Conservation (phyloP, 2,797 vertebrate genomes). For the Microctenopoma steveboyesi region DNA sequence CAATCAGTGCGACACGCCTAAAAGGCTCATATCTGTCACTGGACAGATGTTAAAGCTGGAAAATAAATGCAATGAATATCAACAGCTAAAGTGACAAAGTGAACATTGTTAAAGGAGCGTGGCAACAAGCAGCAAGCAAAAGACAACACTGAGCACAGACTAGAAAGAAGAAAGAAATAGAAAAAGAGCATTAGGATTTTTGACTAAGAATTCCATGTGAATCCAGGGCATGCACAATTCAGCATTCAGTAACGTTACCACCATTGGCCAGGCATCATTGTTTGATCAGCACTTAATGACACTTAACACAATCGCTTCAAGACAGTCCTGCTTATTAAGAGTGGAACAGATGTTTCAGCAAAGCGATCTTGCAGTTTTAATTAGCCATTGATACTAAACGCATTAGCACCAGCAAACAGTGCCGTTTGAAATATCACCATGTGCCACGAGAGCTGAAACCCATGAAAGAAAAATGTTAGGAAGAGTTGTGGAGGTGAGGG, state of each 20-base stretch:
- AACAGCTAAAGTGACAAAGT: background rate
- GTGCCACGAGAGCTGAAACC: conserved; percentile 20
- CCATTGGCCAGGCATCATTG: conserved; percentile 66
- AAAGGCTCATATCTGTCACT: background rate
- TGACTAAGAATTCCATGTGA: conserved; percentile 21
- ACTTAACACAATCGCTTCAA: conserved; percentile 76
- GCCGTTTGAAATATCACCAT: conserved; percentile 64
- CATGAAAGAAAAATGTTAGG: conserved; percentile 3
- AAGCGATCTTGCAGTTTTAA: conserved; percentile 79
- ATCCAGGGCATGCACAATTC: conserved; percentile 44
- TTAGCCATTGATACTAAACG: conserved; percentile 79
- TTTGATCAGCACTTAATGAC: conserved; percentile 82
- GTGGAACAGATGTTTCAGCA: conserved; percentile 82
- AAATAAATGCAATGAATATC: background rate
- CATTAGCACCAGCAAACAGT: conserved; percentile 62
- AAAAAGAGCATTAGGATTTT: background rate
- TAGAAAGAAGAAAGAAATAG: background rate
- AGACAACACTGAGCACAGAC: background rate
- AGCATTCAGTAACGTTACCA: conserved; percentile 59
- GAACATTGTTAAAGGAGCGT: background rate
- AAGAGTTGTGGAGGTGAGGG: conserved; percentile 3
- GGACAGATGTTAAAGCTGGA: conserved; percentile 2
- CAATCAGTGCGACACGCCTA: background rate
- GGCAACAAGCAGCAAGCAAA: background rate
- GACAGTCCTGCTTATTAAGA: conserved; percentile 77